These are phyloP conservation scores for Ateles fusciceps DNA, from an alignment of 2,797 vertebrate species.

Conservation along the genomic window DNA sequence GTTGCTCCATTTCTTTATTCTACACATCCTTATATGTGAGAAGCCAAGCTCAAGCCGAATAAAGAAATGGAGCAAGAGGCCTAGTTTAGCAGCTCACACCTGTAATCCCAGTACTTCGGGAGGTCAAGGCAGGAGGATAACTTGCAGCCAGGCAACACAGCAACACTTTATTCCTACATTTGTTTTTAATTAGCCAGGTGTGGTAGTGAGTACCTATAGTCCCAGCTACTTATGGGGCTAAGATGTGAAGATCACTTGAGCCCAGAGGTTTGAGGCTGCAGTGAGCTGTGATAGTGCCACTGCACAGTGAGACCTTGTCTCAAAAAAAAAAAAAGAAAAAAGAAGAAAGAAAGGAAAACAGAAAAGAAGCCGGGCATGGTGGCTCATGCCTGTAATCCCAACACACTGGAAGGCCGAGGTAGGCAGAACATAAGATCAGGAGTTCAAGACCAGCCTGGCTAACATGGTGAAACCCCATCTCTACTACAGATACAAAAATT, in stretches of 20 bases:
- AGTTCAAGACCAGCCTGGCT: too few relatives aligned
- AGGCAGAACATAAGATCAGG: too few relatives aligned
- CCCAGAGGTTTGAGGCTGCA: not conserved
- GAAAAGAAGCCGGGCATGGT: too few relatives aligned
- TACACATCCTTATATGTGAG: too few relatives aligned
- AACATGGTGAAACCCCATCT: too few relatives aligned
- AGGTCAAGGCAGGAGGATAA: not conserved
- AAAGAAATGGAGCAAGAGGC: not conserved
- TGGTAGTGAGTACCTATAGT: not conserved
- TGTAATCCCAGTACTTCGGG: not conserved
- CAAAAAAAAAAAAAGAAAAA: too few relatives aligned
- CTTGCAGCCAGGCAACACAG: not conserved
- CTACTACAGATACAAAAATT: too few relatives aligned
- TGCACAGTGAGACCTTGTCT: not conserved
- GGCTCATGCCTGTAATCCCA: too few relatives aligned
- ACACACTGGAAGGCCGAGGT: too few relatives aligned
- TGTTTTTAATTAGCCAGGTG: not conserved
- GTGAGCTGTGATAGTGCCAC: not conserved
- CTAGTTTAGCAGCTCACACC: not conserved
- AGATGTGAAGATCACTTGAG: not conserved
- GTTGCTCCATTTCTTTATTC: too few relatives aligned
- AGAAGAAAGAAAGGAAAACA: too few relatives aligned
- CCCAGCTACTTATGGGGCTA: not conserved
- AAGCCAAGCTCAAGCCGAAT: not conserved
- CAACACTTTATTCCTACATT: not conserved